These are phyloP conservation scores for Pampusana beccarii DNA, from an alignment of 2,113 vertebrate species.

Conservation along the genomic window DNA sequence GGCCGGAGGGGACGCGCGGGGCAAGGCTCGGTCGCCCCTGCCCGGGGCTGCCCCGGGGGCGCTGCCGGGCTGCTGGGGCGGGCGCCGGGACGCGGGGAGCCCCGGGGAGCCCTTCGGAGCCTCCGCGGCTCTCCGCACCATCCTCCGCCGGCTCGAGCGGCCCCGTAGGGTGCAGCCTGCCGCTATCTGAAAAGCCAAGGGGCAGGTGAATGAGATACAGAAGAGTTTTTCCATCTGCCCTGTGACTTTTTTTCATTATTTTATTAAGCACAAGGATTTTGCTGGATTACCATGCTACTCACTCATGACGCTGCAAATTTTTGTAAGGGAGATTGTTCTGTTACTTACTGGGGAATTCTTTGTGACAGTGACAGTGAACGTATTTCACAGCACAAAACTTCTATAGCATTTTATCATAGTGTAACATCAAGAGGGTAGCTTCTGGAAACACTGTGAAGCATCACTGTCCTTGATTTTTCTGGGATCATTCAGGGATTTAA, in stretches of 20 bases:
- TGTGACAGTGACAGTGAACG: not conserved
- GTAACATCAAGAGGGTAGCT: not conserved
- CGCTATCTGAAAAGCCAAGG: not conserved
- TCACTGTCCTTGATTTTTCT: not conserved
- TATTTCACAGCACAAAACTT: not conserved
- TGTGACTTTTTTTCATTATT: constrained; percentile 15
- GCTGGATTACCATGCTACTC: not conserved
- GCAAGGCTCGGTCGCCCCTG: too few relatives aligned
- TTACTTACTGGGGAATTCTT: not conserved
- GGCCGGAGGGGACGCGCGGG: not conserved
- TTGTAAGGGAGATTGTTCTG: not conserved
- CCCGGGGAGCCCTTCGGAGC: too few relatives aligned
- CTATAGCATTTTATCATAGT: not conserved
- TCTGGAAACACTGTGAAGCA: not conserved
- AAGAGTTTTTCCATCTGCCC: not conserved
- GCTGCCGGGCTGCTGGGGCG: not conserved
- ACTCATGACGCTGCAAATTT: not conserved
- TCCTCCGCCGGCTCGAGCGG: not conserved
- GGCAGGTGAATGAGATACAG: constrained; percentile 32
- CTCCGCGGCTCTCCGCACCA: not conserved
- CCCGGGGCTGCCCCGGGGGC: not conserved
- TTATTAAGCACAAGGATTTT: not conserved
- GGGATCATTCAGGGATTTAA: not conserved
- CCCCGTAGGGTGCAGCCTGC: not conserved
- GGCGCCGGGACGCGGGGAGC: too few relatives aligned